A percentile compares a stretch with the other conserved stretches of the same genome.
Conservation (phyloP, 2,888 invertebrate species). For the Pseudoips prasinana region DNA sequence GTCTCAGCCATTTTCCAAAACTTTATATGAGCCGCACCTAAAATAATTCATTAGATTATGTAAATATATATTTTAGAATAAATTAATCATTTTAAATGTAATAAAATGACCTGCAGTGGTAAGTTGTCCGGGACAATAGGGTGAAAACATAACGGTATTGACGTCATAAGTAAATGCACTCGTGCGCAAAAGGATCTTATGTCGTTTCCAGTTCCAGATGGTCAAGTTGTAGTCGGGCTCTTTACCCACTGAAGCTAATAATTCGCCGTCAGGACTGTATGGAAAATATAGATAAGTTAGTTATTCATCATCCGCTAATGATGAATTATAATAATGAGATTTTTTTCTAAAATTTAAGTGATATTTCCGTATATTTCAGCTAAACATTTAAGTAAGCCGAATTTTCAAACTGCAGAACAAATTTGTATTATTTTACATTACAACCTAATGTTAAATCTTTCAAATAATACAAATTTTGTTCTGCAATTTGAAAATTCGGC, state of each 20-base stretch:
- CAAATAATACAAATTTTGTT: too few species aligned
- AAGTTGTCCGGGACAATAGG: conserved; percentile 89
- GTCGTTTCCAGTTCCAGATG: conserved; percentile 93
- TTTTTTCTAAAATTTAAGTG: too few species aligned
- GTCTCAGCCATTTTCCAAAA: conserved; percentile 97
- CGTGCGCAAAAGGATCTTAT: conserved; percentile 88
- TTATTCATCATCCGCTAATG: too few species aligned
- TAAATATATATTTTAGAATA: background rate
- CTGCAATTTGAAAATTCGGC: too few species aligned
- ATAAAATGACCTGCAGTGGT: conserved; percentile 85
- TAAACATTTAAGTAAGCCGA: too few species aligned
- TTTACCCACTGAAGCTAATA: conserved; percentile 91
- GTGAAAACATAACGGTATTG: conserved; percentile 90
- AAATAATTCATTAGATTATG: conserved; percentile 4
- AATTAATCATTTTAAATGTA: too few species aligned
- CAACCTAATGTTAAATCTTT: too few species aligned
- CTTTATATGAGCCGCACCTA: conserved; percentile 89
- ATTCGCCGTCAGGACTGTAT: conserved; percentile 88
- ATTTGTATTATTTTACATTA: too few species aligned
- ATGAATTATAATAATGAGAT: too few species aligned
- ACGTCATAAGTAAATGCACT: conserved; percentile 93
- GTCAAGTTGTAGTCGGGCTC: conserved; percentile 94
- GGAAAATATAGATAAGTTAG: too few species aligned
- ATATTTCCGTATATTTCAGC: too few species aligned
- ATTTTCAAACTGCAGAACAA: too few species aligned